These are phyloP conservation scores for Coboldia fuscipes DNA, from an alignment of 1,140 invertebrate genomes.

Conservation along the genomic window DNA sequence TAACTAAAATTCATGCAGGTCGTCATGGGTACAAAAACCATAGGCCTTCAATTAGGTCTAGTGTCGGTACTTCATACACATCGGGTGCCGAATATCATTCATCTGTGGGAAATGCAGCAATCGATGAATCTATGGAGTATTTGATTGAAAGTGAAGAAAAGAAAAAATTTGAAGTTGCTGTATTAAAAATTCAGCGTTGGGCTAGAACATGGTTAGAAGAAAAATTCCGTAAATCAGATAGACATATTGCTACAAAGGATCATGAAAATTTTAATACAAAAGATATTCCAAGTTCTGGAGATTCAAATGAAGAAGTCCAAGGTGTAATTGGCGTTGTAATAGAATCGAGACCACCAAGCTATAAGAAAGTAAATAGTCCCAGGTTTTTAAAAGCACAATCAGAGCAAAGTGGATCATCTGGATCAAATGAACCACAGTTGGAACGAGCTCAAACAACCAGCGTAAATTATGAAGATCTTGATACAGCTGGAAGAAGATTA, in stretches of 20 bases:
- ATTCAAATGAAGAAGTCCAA: not conserved
- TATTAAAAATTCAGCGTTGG: constrained; percentile 1
- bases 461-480: constrained; percentile 9
- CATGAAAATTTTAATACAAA: not conserved
- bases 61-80: constrained; percentile 13
- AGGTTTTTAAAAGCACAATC: constrained; percentile 3
- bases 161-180: constrained; percentile 8
- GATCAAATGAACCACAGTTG: not conserved
- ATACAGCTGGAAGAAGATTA: constrained; percentile 10
- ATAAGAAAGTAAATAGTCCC: constrained; percentile 5
- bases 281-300: not conserved
- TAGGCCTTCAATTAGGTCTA: constrained; percentile 11
- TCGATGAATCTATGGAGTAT: constrained; percentile 16
- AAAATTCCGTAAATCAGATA: not conserved
- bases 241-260: not conserved
- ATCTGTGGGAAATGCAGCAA: constrained; percentile 18
- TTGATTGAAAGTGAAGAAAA: constrained; percentile 9
- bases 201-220: not conserved
- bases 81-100: constrained; percentile 9
- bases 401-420: not conserved
- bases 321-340: constrained; percentile 10
- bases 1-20: constrained; percentile 16
- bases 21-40: constrained; percentile 13
- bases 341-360: constrained; percentile 6
- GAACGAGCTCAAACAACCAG: not conserved